Evolutionary conservation across 2,113 vertebrate genomes (phyloP).

Genomic region (Nothocercus julius): DNA sequence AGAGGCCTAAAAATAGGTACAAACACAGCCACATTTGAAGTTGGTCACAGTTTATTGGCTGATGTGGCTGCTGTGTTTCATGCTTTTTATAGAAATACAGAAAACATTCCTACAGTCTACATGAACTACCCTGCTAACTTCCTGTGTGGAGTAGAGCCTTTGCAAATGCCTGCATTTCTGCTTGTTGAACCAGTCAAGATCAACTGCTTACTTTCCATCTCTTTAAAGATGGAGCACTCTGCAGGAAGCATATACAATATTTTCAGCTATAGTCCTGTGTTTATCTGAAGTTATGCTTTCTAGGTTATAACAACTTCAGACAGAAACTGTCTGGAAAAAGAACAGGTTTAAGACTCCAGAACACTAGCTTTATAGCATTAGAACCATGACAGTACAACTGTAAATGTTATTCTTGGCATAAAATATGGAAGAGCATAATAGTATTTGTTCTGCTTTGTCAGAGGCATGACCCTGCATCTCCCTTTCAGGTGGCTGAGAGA

Average conservation of each 20-base stretch:
- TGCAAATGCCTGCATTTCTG: constrained; percentile 17
- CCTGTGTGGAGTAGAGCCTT: background rate
- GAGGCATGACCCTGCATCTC: background rate
- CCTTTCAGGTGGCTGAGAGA: constrained; percentile 78
- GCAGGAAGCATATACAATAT: background rate
- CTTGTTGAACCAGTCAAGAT: background rate
- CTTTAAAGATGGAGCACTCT: background rate
- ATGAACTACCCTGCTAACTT: background rate
- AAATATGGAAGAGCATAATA: accelerated
- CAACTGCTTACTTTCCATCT: background rate
- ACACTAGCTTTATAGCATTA: background rate
- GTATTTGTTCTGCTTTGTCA: background rate
- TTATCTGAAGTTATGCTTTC: background rate
- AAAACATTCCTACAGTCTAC: constrained; percentile 71
- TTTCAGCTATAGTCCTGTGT: background rate
- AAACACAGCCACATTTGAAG: constrained; percentile 77
- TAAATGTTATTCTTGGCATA: background rate
- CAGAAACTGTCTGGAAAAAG: background rate
- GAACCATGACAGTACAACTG: background rate
- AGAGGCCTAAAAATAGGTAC: no score
- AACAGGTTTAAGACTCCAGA: background rate
- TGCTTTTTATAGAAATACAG: constrained; percentile 73
- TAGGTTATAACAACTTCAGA: background rate
- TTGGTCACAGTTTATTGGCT: constrained; percentile 79
- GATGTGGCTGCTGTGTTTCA: constrained; percentile 72